These are phyloP conservation scores for Rhinichthys osculus DNA, from an alignment of 2,797 vertebrate species.

Conservation along the genomic window DNA sequence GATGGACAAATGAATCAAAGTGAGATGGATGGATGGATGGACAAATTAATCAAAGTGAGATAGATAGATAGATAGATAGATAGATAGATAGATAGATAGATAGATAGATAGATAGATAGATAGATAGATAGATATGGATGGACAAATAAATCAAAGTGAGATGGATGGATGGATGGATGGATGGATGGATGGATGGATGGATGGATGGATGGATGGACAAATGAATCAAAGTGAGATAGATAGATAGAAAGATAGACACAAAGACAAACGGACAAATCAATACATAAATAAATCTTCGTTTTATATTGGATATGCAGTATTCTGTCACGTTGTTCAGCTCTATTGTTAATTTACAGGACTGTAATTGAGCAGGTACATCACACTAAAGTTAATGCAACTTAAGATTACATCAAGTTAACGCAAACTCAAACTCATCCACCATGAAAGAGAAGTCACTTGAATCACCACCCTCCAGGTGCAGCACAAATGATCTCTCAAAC, in stretches of 20 bases:
- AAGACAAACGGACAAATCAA: not conserved
- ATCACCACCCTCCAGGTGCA: conserved; percentile 43
- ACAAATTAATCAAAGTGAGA: no score
- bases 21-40: no score
- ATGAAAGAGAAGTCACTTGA: conserved; percentile 34
- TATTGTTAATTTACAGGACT: conserved; percentile 29
- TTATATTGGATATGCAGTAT: conserved; percentile 10
- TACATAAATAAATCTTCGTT: not conserved
- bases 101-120: not conserved
- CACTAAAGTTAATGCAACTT: no score
- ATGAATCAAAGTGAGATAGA: not conserved
- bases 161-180: no score
- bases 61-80: not conserved
- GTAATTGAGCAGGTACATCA: conserved; percentile 39
- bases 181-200: not conserved
- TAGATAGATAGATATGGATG: not conserved
- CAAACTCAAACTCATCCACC: not conserved
- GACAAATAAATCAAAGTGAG: no score
- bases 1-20: no score
- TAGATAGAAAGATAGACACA: not conserved
- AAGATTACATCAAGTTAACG: no score
- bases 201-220: not conserved
- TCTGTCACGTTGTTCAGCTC: conserved; percentile 47
- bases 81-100: not conserved
- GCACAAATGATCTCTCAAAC: conserved; percentile 30